Evolutionary conservation across 2,888 invertebrate genomes (phyloP).

Genomic region (Teleogryllus oceanicus): DNA sequence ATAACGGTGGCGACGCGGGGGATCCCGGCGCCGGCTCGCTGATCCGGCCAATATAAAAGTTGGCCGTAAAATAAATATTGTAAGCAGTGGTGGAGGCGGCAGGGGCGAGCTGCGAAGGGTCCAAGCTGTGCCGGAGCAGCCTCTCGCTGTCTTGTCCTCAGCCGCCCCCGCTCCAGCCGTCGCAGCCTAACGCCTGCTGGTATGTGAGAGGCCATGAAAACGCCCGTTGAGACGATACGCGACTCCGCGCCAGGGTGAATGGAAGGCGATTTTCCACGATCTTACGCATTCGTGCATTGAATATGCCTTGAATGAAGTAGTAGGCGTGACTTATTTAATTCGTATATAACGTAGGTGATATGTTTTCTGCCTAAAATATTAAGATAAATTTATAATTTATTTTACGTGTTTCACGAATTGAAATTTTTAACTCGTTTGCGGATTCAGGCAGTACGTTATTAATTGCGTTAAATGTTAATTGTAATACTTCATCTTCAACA

Average conservation of each 20-base stretch:
- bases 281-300: not conserved
- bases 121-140: not conserved
- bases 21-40: not conserved
- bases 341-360: too few species aligned
- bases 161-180: not conserved
- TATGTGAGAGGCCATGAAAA: not conserved
- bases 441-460: too few species aligned
- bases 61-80: slow-evolving; percentile 18
- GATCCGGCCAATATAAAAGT: slow-evolving; percentile 18
- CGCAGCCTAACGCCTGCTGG: not conserved
- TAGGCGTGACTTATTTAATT: not conserved
- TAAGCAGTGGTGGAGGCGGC: not conserved
- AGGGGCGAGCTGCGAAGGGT: not conserved
- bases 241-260: not conserved
- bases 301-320: not conserved
- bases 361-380: too few species aligned
- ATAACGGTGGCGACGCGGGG: not conserved
- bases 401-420: too few species aligned
- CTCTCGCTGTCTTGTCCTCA: not conserved
- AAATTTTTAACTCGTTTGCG: too few species aligned
- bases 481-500: too few species aligned
- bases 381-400: too few species aligned
- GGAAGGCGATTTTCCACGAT: not conserved
- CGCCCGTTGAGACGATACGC: not conserved
- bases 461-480: too few species aligned